A percentile compares a stretch with the other conserved stretches of the same genome.
phyloP scores from a whole-genome alignment of 2,113 vertebrate species.

The Pholis gunnellus region DNA sequence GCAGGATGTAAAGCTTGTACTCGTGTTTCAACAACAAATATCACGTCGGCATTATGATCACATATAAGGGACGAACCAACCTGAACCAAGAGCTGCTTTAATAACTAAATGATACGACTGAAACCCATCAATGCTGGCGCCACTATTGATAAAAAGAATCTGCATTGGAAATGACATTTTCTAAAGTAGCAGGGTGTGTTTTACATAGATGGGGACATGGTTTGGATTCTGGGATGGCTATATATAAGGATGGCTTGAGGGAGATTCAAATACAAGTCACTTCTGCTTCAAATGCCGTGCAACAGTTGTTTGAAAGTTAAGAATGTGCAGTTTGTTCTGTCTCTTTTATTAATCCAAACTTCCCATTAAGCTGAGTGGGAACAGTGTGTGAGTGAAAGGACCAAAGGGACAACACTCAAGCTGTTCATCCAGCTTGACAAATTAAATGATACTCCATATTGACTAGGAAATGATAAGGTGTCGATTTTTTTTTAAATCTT shows the following conservation, averaged over 20 bases:
- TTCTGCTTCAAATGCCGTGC: not conserved
- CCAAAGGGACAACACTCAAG: conserved; percentile 26
- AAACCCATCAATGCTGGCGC: too few relatives aligned
- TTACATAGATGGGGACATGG: not conserved
- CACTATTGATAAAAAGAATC: too few relatives aligned
- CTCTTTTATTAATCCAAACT: not conserved
- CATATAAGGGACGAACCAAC: too few relatives aligned
- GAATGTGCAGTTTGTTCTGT: not conserved
- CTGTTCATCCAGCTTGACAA: conserved; percentile 33
- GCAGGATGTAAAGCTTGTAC: not conserved
- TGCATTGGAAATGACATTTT: not conserved
- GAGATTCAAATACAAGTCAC: not conserved
- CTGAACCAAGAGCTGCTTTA: too few relatives aligned
- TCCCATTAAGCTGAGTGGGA: conserved; percentile 1
- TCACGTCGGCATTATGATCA: not conserved
- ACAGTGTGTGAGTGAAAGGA: conserved; percentile 7
- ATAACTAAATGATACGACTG: too few relatives aligned
- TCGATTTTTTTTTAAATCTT: conserved; percentile 45
- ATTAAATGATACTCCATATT: conserved; percentile 37
- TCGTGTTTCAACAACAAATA: not conserved
- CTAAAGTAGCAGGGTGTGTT: not conserved
- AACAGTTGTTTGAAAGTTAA: not conserved
- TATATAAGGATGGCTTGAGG: not conserved
- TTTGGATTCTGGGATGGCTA: not conserved
- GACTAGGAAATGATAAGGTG: conserved; percentile 24